These are phyloP conservation scores for Cheilosia impressa DNA, from an alignment of 2,888 invertebrate genomes.

Conservation along the genomic window DNA sequence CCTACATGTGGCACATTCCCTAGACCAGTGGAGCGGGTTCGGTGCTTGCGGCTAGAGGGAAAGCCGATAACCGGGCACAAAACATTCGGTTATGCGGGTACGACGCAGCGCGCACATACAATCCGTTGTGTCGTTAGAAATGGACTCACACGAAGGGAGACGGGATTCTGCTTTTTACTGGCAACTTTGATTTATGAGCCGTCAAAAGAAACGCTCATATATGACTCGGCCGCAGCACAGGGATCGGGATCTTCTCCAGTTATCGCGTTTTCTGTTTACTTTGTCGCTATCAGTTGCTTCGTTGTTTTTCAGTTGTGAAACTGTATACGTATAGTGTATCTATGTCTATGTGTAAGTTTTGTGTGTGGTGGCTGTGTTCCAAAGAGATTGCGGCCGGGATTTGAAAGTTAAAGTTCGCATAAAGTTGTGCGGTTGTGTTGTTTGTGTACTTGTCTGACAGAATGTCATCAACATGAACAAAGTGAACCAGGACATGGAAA, in stretches of 20 bases:
- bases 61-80: constrained; percentile 63
- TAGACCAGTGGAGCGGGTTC: constrained; percentile 29
- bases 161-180: constrained; percentile 25
- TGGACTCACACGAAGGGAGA: constrained; percentile 45
- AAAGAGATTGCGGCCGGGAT: constrained; percentile 56
- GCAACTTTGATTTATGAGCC: constrained; percentile 70
- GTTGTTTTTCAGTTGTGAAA: neutral
- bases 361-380: constrained; percentile 38
- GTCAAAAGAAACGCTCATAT: constrained; percentile 62
- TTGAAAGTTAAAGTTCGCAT: constrained; percentile 32
- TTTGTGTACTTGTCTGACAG: constrained; percentile 55
- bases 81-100: constrained; percentile 60
- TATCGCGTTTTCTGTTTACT: constrained; percentile 54
- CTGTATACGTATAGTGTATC: no score
- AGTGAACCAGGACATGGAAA: constrained; percentile 19
- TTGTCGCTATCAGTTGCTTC: constrained; percentile 44
- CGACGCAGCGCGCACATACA: constrained; percentile 10
- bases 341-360: neutral
- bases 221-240: constrained; percentile 36
- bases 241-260: constrained; percentile 5
- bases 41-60: constrained; percentile 42
- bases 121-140: constrained; percentile 26
- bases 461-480: constrained; percentile 54
- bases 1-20: constrained; percentile 36
- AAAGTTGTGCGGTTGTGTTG: constrained; percentile 38